phyloP scores from a whole-genome alignment of 2,888 invertebrate genomes.

The Tethea ocularis region DNA sequence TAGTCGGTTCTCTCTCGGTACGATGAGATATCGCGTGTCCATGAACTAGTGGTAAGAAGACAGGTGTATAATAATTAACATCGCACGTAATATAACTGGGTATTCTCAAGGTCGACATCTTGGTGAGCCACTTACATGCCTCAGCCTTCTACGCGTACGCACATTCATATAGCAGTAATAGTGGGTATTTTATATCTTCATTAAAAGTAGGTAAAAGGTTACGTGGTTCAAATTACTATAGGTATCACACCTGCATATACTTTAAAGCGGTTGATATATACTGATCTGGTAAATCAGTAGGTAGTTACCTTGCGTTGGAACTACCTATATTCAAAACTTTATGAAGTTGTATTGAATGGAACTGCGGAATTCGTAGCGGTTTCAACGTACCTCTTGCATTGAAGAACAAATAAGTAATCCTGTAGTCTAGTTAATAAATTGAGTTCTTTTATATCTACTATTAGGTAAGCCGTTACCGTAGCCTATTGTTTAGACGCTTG shows the following conservation, averaged over 20 bases:
- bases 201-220: conserved; percentile 18
- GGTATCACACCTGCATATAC: conserved; percentile 16
- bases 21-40: conserved; percentile 38
- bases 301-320: neutral
- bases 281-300: neutral
- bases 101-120: conserved; percentile 47
- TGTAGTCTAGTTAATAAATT: no score
- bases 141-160: conserved; percentile 23
- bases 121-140: conserved; percentile 33
- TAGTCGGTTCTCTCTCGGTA: conserved; percentile 24
- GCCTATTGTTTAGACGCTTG: no score
- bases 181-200: neutral
- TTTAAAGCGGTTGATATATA: conserved; percentile 10
- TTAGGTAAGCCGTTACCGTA: no score
- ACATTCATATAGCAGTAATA: conserved; percentile 3
- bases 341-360: neutral
- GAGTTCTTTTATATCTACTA: no score
- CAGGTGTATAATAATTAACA: conserved; percentile 26
- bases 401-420: no score
- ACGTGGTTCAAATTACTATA: conserved; percentile 14
- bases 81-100: conserved; percentile 34
- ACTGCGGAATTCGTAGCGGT: neutral
- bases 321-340: no score
- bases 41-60: conserved; percentile 32
- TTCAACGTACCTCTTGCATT: neutral